These are phyloP conservation scores for Oryzias sinensis DNA, from an alignment of 2,797 vertebrate genomes.

Conservation along the genomic window DNA sequence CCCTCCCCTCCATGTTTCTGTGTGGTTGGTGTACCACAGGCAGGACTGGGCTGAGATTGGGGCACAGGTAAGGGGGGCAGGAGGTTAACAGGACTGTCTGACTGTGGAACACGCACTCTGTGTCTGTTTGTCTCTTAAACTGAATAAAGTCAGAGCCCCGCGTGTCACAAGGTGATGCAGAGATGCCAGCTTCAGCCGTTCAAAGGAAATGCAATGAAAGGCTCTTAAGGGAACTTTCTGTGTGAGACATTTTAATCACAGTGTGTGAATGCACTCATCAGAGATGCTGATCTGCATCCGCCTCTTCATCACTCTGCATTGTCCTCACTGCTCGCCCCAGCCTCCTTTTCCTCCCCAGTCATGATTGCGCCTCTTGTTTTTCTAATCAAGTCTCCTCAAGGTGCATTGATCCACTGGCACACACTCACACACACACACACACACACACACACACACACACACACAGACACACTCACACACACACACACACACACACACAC, in stretches of 20 bases:
- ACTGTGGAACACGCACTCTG: conserved; percentile 13
- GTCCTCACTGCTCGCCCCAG: conserved; percentile 19
- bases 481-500: conserved; percentile 13
- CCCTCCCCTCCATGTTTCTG: conserved; percentile 26
- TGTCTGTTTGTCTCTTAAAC: conserved; percentile 7
- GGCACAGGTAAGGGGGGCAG: conserved; percentile 35
- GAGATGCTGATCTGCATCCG: conserved; percentile 11
- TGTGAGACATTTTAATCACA: too few relatives aligned
- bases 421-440: conserved; percentile 4
- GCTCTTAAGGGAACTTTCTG: too few relatives aligned
- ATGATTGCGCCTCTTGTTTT: conserved; percentile 56
- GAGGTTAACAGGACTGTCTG: conserved; percentile 42
- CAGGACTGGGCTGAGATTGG: conserved; percentile 45
- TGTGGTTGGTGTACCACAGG: conserved; percentile 45
- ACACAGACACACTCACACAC: conserved; percentile 6
- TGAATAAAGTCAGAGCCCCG: not conserved
- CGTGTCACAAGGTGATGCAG: conserved; percentile 6
- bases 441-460: too few relatives aligned
- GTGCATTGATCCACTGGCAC: conserved; percentile 47
- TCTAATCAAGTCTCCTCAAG: conserved; percentile 53
- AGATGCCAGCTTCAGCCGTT: not conserved
- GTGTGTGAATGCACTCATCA: conserved; percentile 25
- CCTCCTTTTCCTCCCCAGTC: conserved; percentile 6
- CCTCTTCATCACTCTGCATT: conserved; percentile 30
- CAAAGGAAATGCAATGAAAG: too few relatives aligned